Percentiles rank a stretch among this genome's conserved stretches.
Conservation (phyloP, 2,888 invertebrate species). For the Cantharis rustica region DNA sequence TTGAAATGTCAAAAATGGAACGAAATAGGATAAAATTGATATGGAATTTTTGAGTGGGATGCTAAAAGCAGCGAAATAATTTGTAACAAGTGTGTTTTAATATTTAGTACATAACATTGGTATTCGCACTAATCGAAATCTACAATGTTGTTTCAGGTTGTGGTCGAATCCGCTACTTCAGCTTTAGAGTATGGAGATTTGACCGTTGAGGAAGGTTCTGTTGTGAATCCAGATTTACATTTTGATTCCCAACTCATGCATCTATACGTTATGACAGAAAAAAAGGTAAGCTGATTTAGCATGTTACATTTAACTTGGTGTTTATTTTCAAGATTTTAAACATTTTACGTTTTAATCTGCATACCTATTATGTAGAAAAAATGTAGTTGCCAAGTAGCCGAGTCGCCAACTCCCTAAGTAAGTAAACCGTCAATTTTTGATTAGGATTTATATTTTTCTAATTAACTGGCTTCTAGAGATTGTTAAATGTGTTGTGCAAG, state of each 20-base stretch:
- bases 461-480: not conserved
- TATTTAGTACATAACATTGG: not conserved
- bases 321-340: not conserved
- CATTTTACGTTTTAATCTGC: not conserved
- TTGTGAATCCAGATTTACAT: constrained; percentile 87
- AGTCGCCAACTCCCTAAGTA: no score
- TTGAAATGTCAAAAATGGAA: no score
- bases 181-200: constrained; percentile 93
- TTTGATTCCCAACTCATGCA: constrained; percentile 91
- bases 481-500: not conserved
- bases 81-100: not conserved
- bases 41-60: no score
- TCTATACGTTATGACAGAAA: constrained; percentile 92
- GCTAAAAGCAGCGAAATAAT: not conserved
- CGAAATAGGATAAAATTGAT: no score
- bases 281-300: constrained; percentile 67
- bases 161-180: constrained; percentile 81
- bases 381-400: no score
- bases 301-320: not conserved
- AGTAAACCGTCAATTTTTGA: no score
- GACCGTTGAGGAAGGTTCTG: constrained; percentile 78
- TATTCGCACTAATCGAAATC: not conserved
- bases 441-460: not conserved
- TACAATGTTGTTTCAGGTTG: constrained; percentile 64
- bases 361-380: not conserved